Conservation (phyloP, 2,888 invertebrate species). For the Coelopa pilipes region DNA sequence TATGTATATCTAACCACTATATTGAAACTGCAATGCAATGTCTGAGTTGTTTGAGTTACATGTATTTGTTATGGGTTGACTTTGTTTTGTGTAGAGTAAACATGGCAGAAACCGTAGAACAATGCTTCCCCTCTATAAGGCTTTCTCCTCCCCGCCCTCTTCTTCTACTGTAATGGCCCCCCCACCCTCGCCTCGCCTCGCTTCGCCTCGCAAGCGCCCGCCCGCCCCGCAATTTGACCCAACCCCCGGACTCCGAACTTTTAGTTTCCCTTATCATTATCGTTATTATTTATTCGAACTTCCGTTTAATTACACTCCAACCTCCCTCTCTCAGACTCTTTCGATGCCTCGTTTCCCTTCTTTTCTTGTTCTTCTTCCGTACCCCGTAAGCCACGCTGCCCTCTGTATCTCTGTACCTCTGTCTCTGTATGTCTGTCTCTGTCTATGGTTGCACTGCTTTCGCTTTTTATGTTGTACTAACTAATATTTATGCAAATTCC, state of each 20-base stretch:
- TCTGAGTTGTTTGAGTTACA: not conserved
- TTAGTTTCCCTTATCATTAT: not conserved
- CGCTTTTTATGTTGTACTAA: slow-evolving; percentile 19
- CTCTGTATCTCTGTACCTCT: not conserved
- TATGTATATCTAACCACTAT: not conserved
- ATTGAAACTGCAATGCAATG: too few species aligned
- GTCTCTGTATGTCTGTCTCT: not conserved
- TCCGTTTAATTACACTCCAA: too few species aligned
- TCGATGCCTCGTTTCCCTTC: too few species aligned
- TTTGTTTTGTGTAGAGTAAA: slow-evolving; percentile 12
- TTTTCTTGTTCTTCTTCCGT: too few species aligned
- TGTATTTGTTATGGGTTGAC: slow-evolving; percentile 22
- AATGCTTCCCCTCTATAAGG: not conserved
- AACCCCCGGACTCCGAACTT: not conserved
- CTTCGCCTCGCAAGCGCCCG: too few species aligned
- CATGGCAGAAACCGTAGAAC: too few species aligned
- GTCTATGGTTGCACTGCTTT: slow-evolving; percentile 16
- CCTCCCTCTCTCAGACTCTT: not conserved
- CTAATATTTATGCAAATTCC: not conserved
- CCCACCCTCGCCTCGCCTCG: not conserved
- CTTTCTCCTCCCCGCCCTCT: not conserved
- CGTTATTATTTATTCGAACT: too few species aligned
- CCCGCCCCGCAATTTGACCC: not conserved
- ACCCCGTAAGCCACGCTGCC: too few species aligned
- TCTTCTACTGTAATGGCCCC: not conserved